Evolutionary conservation across 1,140 invertebrate genomes (phyloP).

Genomic region (Polypedilum vanderplanki): DNA sequence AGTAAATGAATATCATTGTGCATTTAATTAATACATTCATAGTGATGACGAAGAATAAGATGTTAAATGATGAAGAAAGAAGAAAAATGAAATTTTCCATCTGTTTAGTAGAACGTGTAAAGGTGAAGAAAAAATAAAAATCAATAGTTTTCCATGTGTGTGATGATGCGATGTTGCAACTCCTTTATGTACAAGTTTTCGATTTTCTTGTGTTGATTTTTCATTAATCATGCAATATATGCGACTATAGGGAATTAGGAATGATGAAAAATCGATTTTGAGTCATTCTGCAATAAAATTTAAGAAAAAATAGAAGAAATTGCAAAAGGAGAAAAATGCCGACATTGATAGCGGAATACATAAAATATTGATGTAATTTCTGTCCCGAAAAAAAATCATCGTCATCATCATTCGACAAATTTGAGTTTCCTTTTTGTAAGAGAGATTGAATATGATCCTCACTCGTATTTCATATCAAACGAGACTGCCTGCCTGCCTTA

Average conservation of each 20-base stretch:
- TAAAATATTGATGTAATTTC: background rate
- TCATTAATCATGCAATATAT: no score
- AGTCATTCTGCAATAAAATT: no score
- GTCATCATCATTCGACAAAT: background rate
- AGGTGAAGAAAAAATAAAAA: background rate
- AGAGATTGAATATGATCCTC: background rate
- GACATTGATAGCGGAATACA: background rate
- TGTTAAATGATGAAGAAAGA: background rate
- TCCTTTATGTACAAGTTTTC: background rate
- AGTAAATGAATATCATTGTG: conserved; percentile 15
- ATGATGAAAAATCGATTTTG: no score
- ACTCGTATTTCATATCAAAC: background rate
- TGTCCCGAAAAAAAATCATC: background rate
- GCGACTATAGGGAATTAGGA: no score
- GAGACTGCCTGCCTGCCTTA: background rate
- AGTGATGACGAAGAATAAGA: background rate
- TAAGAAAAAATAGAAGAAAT: background rate
- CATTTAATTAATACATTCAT: background rate
- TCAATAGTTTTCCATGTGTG: background rate
- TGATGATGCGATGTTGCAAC: background rate
- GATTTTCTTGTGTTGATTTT: no score
- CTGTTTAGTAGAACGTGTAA: no score
- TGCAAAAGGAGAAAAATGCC: background rate
- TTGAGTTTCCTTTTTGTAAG: background rate
- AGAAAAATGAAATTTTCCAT: background rate